Conservation (phyloP, 2,888 invertebrate species). For the Tenthredo distinguenda region DNA sequence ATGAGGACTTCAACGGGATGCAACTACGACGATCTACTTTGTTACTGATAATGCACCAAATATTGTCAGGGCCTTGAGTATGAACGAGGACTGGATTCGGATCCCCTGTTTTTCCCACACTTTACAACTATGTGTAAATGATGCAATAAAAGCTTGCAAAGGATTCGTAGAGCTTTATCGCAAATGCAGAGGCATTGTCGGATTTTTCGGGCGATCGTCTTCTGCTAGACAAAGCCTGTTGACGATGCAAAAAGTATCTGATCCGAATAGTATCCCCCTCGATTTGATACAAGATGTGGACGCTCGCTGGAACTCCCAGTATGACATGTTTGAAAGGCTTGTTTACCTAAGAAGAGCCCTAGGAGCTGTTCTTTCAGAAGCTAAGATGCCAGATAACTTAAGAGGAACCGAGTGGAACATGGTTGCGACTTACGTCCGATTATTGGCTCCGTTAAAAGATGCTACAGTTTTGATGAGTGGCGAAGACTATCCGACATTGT, state of each 20-base stretch:
- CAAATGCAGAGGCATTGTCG: conserved; percentile 39
- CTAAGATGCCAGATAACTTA: conserved; percentile 45
- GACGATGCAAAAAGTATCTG: conserved; percentile 27
- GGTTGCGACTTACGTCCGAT: conserved; percentile 27
- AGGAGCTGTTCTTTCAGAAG: conserved; percentile 48
- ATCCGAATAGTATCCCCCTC: conserved; percentile 13
- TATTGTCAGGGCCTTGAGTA: conserved; percentile 39
- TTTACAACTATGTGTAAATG: conserved; percentile 44
- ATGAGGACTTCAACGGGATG: conserved; percentile 33
- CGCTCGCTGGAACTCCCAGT: conserved; percentile 52
- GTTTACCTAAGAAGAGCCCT: conserved; percentile 34
- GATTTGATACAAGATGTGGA: conserved; percentile 51
- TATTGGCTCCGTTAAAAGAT: conserved; percentile 48
- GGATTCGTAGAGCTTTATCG: conserved; percentile 38
- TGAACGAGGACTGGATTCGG: conserved; percentile 41
- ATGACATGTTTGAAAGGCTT: conserved; percentile 50
- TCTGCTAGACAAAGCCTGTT: conserved; percentile 40
- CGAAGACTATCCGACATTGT: conserved; percentile 48
- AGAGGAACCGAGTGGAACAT: conserved; percentile 37
- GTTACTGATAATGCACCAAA: conserved; percentile 51
- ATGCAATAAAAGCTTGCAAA: conserved; percentile 14
- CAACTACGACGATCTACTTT: conserved; percentile 23
- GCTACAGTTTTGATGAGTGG: conserved; percentile 49
- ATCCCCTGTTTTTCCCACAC: conserved; percentile 50
- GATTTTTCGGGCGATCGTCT: conserved; percentile 45